Evolutionary conservation across 2,888 invertebrate species (phyloP).

Genomic region (Acanthopleura granulata): DNA sequence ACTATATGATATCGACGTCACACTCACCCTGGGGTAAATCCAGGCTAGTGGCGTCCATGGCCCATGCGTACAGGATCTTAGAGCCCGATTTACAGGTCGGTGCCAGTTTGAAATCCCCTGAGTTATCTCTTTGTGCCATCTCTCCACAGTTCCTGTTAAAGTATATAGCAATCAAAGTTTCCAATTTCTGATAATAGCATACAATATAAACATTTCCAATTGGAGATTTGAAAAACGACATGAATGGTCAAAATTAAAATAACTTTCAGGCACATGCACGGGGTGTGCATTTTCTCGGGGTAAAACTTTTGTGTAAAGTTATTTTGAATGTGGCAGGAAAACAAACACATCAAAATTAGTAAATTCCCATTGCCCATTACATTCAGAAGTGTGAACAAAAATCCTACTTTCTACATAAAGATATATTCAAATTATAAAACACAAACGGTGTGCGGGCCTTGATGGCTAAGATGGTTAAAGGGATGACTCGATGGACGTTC

Average conservation of each 20-base stretch:
- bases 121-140: slow-evolving; percentile 47
- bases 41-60: slow-evolving; percentile 74
- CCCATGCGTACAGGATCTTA: slow-evolving; percentile 76
- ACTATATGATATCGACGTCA: neutral
- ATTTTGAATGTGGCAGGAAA: neutral
- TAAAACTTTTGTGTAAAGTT: no score
- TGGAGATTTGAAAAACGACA: neutral
- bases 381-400: no score
- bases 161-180: neutral
- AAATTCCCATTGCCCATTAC: no score
- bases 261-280: no score
- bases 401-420: no score
- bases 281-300: no score
- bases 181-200: neutral
- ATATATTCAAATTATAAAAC: no score
- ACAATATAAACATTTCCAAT: neutral
- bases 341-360: no score
- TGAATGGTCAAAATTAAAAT: neutral
- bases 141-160: slow-evolving; percentile 72
- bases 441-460: no score
- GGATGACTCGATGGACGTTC: no score
- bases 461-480: no score
- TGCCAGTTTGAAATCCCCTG: slow-evolving; percentile 36
- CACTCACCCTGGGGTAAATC: slow-evolving; percentile 70
- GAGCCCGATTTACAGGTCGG: slow-evolving; percentile 57